Percentiles rank a stretch among this genome's conserved stretches.
Conservation (phyloP, 2,113 vertebrate genomes). For the Casuarius casuarius region DNA sequence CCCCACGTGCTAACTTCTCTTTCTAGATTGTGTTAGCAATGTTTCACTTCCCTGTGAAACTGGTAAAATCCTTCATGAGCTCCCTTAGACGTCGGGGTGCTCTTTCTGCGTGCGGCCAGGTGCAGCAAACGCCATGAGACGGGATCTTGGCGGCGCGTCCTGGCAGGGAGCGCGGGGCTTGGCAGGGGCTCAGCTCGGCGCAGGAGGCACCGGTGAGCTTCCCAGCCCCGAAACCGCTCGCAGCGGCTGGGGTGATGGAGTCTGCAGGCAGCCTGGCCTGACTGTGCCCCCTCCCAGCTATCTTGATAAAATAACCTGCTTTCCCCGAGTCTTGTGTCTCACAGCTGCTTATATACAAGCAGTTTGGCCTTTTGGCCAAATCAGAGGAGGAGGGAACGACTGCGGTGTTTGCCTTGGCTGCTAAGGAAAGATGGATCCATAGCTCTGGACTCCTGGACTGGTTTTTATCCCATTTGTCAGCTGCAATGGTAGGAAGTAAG, state of each 20-base stretch:
- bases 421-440: not conserved
- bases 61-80: not conserved
- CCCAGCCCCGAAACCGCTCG: not conserved
- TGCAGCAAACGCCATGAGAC: not conserved
- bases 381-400: not conserved
- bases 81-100: not conserved
- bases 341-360: not conserved
- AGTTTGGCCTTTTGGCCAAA: not conserved
- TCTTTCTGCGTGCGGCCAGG: not conserved
- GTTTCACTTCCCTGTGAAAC: not conserved
- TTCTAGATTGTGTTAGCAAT: not conserved
- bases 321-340: not conserved
- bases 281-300: not conserved
- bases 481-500: not conserved
- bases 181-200: not conserved
- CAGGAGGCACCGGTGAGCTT: not conserved
- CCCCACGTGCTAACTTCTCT: not conserved
- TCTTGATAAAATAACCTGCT: not conserved
- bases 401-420: constrained; percentile 7
- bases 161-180: not conserved
- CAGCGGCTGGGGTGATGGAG: not conserved
- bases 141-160: not conserved
- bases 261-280: not conserved
- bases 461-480: not conserved
- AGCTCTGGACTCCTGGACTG: not conserved